Conservation (phyloP, 2,113 vertebrate species). For the Lepidothrix coronata region DNA sequence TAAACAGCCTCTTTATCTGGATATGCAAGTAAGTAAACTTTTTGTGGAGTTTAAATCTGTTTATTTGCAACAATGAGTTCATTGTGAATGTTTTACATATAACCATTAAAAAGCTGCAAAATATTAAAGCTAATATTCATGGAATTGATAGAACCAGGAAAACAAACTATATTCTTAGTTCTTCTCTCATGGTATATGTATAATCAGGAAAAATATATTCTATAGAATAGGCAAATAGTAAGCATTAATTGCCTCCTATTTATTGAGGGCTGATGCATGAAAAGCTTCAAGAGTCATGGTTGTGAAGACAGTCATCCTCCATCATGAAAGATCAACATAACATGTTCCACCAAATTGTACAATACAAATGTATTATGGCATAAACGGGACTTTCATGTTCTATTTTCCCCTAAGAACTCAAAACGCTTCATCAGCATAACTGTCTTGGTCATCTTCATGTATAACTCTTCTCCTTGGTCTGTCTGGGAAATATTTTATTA, state of each 20-base stretch:
- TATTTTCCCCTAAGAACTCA: neutral
- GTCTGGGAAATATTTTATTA: neutral
- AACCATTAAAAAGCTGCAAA: constrained; percentile 41
- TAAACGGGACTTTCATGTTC: neutral
- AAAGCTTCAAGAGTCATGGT: neutral
- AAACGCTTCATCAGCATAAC: neutral
- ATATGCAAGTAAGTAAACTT: constrained; percentile 10
- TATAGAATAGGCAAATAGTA: neutral
- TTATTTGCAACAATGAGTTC: constrained; percentile 39
- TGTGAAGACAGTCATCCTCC: neutral
- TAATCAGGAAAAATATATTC: neutral
- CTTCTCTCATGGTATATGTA: neutral
- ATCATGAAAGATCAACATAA: neutral
- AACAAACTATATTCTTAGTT: constrained; percentile 39
- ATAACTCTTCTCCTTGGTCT: neutral
- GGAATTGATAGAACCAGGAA: neutral
- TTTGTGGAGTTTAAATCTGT: constrained; percentile 26
- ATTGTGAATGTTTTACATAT: constrained; percentile 5
- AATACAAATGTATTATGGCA: neutral
- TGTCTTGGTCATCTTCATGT: neutral
- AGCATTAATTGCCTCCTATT: neutral
- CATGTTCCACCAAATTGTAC: neutral
- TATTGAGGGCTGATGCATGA: neutral
- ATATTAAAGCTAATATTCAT: constrained; percentile 33
- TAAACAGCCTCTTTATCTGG: constrained; percentile 10